A percentile compares a stretch with the other conserved stretches of the same genome.
Evolutionary conservation across 2,113 vertebrate genomes (phyloP).

Genomic region (Rhinichthys klamathensis): DNA sequence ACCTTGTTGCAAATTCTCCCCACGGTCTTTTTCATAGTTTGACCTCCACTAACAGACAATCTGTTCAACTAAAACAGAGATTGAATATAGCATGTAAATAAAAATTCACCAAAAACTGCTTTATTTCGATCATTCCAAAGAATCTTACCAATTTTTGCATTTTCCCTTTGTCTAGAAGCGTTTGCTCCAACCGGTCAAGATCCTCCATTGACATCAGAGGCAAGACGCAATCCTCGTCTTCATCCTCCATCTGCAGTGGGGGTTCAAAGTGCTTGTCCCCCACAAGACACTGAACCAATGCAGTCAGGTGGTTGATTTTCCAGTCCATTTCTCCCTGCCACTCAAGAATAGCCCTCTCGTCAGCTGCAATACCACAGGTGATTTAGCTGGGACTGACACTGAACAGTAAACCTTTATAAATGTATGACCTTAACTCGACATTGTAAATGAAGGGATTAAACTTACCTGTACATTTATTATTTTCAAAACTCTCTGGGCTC

Average conservation of each 20-base stretch:
- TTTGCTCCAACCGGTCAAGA: conserved; percentile 9
- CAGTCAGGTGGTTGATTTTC: conserved; percentile 28
- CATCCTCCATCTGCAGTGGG: background rate
- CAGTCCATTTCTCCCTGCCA: conserved; percentile 20
- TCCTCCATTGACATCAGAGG: conserved; percentile 20
- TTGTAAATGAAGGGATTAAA: background rate
- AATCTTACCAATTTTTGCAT: conserved; percentile 10
- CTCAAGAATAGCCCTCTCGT: conserved; percentile 24
- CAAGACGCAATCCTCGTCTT: background rate
- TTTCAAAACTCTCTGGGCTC: background rate
- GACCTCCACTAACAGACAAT: conserved; percentile 37
- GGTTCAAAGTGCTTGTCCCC: background rate
- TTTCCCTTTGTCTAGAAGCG: background rate
- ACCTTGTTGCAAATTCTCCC: conserved; percentile 42
- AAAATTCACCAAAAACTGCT: background rate
- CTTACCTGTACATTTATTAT: conserved; percentile 18
- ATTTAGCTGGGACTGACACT: background rate
- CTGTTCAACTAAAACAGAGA: conserved; percentile 24
- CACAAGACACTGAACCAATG: conserved; percentile 20
- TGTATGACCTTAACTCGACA: background rate
- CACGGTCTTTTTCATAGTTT: conserved; percentile 44
- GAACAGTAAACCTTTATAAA: background rate
- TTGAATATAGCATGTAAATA: background rate
- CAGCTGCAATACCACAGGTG: conserved; percentile 5
- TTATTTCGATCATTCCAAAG: background rate